Conservation (phyloP, 2,888 invertebrate species). For the Calameuta filiformis region DNA sequence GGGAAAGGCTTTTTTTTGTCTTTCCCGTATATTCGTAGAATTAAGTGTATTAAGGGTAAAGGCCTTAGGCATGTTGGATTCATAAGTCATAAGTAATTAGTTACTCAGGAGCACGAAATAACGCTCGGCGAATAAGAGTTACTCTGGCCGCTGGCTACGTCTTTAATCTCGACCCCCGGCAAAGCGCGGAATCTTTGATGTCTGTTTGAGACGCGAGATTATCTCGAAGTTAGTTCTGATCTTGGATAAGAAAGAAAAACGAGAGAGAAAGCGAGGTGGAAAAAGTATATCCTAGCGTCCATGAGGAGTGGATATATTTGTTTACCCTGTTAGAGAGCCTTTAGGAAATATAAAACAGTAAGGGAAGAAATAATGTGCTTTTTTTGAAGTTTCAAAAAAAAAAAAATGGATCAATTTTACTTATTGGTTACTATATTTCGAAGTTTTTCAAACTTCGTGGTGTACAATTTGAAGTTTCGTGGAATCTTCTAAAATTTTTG, state of each 20-base stretch:
- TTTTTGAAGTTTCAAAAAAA: background rate
- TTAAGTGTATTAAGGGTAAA: background rate
- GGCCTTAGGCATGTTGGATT: background rate
- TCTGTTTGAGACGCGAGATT: background rate
- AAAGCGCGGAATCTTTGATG: slow-evolving; percentile 5
- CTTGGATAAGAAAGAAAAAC: background rate
- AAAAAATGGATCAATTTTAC: background rate
- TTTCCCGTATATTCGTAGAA: background rate
- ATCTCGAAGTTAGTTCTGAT: background rate
- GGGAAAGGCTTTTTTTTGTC: background rate
- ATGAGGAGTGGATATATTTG: background rate
- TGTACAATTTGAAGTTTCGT: background rate
- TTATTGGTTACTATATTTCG: background rate
- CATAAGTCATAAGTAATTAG: slow-evolving; percentile 5
- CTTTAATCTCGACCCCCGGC: slow-evolving; percentile 5
- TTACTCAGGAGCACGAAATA: background rate
- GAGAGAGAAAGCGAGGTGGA: background rate
- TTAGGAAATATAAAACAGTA: background rate
- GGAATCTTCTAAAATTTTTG: background rate
- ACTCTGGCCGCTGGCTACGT: slow-evolving; percentile 7
- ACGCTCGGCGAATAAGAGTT: background rate
- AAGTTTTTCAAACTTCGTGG: background rate
- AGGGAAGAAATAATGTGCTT: background rate
- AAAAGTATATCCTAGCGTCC: background rate
- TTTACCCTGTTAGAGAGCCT: background rate